Base-by-base conservation (phyloP, 1,140 invertebrate genomes). In the Dreissena rostriformis region DNA sequence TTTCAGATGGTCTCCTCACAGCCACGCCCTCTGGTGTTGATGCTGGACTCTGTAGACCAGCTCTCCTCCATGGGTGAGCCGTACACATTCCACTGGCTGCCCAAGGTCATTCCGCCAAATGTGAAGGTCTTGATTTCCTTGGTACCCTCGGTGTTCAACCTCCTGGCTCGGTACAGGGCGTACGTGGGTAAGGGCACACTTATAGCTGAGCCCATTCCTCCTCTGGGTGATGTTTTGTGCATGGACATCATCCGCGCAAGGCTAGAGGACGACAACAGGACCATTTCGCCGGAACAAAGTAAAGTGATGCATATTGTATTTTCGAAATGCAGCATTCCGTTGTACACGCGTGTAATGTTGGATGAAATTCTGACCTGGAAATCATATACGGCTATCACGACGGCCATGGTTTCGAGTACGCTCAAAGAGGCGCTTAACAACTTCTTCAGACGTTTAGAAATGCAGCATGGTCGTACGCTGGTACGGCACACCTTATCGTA, bases 191-290 rank as follows among this genome's bases (percentile, higher is more conserved):
- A 86, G 19, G 76, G 79, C 26, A 84, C 86, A 29, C 70, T 89
- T 17, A 78, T 90, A 55, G 39, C 91, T 55, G 49, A 80, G 65
- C 73, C 87, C 11, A 55, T 91, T 39, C 87, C 85, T 7, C n/a
- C 79, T 17, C 76, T 89, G 74, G 70, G 89, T 8, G 74, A 88
- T 63, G 71, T 78, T n/a, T 49, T 77, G 5, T 71, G 82, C 39
- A 77, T 84, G 82, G 74, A 84, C 14, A 78, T 81, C 61, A 55
- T 78, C 29, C 26, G 73, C 39, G 65, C 61, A 39, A 55, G 55
- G 29, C 77, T 57, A 11, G 10, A 17, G 0, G 73, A 77, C 2
- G 28, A 29, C 26, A 68, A 19, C 10, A 98, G 98, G 91, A 97
- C 94, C 14, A 88, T 98, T 65, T 79, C 87, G 14, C 24, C 28